These are phyloP conservation scores for Scaptomyza cyrtandrae DNA, from an alignment of 2,888 invertebrate species.

Conservation along the genomic window DNA sequence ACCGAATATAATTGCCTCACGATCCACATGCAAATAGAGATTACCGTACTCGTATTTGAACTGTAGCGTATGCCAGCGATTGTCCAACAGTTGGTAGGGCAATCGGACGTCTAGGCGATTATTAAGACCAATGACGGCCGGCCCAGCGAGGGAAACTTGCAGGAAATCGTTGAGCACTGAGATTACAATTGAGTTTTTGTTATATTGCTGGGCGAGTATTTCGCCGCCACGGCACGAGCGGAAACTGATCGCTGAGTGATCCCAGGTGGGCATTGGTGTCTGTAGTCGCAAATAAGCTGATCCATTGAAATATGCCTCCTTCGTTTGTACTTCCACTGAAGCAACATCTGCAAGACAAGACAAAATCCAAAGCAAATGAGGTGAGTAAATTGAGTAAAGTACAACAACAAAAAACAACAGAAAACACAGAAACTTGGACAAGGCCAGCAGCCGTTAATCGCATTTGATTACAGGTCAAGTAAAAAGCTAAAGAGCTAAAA, in stretches of 20 bases:
- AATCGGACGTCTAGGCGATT: slow-evolving; percentile 88
- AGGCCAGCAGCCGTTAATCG: slow-evolving; percentile 66
- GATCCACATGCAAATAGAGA: slow-evolving; percentile 84
- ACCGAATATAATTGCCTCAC: slow-evolving; percentile 84
- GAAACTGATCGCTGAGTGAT: slow-evolving; percentile 93
- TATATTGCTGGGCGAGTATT: slow-evolving; percentile 89
- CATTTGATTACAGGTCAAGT: slow-evolving; percentile 56
- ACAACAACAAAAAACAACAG: slow-evolving; percentile 15
- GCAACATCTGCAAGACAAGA: slow-evolving; percentile 73
- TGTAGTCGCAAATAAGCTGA: slow-evolving; percentile 90
- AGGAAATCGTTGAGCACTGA: slow-evolving; percentile 87
- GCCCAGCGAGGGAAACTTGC: slow-evolving; percentile 86
- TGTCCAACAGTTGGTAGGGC: slow-evolving; percentile 89
- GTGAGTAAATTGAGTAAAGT: slow-evolving; percentile 25
- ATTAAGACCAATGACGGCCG: slow-evolving; percentile 85
- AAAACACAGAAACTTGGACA: slow-evolving; percentile 29
- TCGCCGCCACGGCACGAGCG: slow-evolving; percentile 91
- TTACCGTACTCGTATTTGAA: slow-evolving; percentile 84
- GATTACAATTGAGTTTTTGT: slow-evolving; percentile 87
- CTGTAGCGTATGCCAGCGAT: slow-evolving; percentile 89
- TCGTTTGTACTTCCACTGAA: slow-evolving; percentile 82
- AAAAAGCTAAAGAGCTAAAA: slow-evolving; percentile 11
- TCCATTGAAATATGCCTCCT: slow-evolving; percentile 94
- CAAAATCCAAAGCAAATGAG: slow-evolving; percentile 35
- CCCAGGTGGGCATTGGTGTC: slow-evolving; percentile 90